Evolutionary conservation across 92 coral and sea anemone genomes (phyloP).

Genomic region (Umimayanthus chanpuru): DNA sequence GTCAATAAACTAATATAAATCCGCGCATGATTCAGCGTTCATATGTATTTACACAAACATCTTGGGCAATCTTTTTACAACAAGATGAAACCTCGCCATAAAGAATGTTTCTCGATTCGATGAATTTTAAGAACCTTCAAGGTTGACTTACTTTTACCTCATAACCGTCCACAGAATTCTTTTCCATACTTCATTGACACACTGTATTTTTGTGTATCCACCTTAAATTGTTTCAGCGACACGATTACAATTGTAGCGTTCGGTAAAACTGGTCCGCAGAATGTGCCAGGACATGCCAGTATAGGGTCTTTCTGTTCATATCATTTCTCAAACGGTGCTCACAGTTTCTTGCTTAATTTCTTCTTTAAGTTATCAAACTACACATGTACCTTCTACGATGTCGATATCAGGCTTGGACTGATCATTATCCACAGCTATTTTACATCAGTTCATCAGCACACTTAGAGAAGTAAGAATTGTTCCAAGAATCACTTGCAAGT

Average conservation of each 20-base stretch:
- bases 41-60: constrained; percentile 9
- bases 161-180: background rate
- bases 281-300: background rate
- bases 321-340: background rate
- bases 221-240: background rate
- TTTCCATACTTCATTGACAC: background rate
- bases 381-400: background rate
- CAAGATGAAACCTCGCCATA: constrained; percentile 11
- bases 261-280: background rate
- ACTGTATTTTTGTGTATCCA: too few relatives aligned
- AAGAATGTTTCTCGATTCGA: background rate
- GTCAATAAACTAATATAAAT: background rate
- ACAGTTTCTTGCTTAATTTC: background rate
- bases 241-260: background rate
- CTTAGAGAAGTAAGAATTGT: background rate
- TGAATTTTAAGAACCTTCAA: background rate
- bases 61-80: background rate
- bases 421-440: background rate
- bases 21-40: background rate
- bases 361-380: background rate
- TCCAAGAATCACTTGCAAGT: constrained; percentile 60
- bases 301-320: background rate
- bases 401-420: background rate
- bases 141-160: background rate
- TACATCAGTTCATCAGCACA: background rate